A percentile compares a stretch with the other conserved stretches of the same genome.
Evolutionary conservation across 2,113 vertebrate species (phyloP).

Genomic region (Oryzias curvinotus): DNA sequence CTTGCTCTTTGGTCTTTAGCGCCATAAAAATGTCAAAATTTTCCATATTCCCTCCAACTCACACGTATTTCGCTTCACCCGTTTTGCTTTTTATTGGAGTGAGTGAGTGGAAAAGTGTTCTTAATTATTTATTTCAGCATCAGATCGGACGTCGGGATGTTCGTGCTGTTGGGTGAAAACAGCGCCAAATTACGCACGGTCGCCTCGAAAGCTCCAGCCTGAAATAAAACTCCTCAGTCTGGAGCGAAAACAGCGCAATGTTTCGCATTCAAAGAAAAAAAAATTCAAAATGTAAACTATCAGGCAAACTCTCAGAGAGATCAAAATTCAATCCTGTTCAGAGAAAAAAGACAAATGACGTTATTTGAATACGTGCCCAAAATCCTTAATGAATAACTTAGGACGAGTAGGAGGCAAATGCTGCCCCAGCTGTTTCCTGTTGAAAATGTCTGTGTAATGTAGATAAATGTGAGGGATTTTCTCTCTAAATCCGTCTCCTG

Average conservation of each 20-base stretch:
- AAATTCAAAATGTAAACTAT: constrained; percentile 44
- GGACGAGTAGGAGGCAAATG: constrained; percentile 97
- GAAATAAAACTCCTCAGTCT: constrained; percentile 43
- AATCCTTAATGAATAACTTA: constrained; percentile 99
- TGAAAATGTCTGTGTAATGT: constrained; percentile 99
- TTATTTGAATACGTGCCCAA: constrained; percentile 99
- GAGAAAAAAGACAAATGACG: constrained; percentile 89
- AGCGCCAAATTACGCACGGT: constrained; percentile 59
- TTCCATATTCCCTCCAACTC: constrained; percentile 6
- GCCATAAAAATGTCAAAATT: constrained; percentile 16
- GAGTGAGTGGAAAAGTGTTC: constrained; percentile 32
- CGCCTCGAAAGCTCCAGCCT: constrained; percentile 17
- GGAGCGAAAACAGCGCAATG: constrained; percentile 5
- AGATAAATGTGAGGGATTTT: constrained; percentile 99
- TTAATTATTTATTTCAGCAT: constrained; percentile 30
- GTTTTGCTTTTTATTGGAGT: constrained; percentile 15
- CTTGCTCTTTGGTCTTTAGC: constrained; percentile 14
- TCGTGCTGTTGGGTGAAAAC: constrained; percentile 20
- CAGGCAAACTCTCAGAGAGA: constrained; percentile 69
- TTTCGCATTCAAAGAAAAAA: too few relatives aligned
- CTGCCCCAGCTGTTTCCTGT: constrained; percentile 99
- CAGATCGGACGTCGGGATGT: constrained; percentile 19
- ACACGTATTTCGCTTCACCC: constrained; percentile 4
- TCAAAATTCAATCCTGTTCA: constrained; percentile 77
- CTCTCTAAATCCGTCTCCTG: constrained; percentile 99